Evolutionary conservation across 2,888 invertebrate species (phyloP).

Genomic region (Bombylius discolor): DNA sequence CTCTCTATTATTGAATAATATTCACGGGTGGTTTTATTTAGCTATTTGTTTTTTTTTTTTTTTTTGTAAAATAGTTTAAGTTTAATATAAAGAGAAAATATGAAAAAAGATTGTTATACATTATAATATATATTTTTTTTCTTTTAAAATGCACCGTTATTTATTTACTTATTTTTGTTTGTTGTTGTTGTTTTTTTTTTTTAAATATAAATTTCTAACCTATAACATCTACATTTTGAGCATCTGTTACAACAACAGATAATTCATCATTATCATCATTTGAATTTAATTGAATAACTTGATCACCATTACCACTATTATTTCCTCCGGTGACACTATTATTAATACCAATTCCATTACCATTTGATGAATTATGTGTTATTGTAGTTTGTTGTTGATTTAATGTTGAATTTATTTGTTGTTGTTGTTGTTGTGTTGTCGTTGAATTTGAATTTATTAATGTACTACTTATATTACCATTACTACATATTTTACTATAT

Average conservation of each 20-base stretch:
- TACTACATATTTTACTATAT: constrained; percentile 39
- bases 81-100: too few species aligned
- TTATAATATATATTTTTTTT: too few species aligned
- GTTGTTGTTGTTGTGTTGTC: neutral
- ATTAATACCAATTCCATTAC: neutral
- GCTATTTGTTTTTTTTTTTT: too few species aligned
- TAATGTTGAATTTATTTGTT: neutral
- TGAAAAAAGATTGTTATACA: too few species aligned
- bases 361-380: neutral
- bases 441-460: neutral
- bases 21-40: too few species aligned
- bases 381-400: neutral
- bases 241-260: constrained; percentile 33
- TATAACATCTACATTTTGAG: constrained; percentile 38
- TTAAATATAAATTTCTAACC: constrained; percentile 20
- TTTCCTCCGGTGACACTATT: constrained; percentile 11
- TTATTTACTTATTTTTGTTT: constrained; percentile 9
- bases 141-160: too few species aligned
- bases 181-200: constrained; percentile 13
- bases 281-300: constrained; percentile 10
- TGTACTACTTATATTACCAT: constrained; percentile 33
- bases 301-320: constrained; percentile 15
- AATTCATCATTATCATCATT: constrained; percentile 15
- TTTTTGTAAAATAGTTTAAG: too few species aligned
- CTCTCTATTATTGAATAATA: too few species aligned